phyloP scores from a whole-genome alignment of 2,888 invertebrate genomes.

The Leucania comma region DNA sequence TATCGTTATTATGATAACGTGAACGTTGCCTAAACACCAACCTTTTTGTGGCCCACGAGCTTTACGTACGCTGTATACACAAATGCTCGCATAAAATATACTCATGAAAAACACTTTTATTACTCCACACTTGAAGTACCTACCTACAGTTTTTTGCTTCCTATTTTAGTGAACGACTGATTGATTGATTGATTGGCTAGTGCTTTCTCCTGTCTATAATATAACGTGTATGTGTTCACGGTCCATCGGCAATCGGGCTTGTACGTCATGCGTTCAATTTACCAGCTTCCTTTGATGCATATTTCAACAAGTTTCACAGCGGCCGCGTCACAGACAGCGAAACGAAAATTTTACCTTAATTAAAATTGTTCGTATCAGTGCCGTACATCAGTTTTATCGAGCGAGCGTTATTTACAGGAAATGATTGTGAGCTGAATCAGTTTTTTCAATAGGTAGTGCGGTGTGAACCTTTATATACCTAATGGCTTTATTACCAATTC shows the following conservation, averaged over 20 bases:
- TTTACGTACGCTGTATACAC: slow-evolving; percentile 35
- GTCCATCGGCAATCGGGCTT: slow-evolving; percentile 69
- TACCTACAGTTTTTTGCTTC: slow-evolving; percentile 31
- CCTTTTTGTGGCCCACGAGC: slow-evolving; percentile 32
- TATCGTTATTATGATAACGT: slow-evolving; percentile 61
- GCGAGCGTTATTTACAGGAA: slow-evolving; percentile 53
- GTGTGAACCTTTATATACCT: slow-evolving; percentile 43
- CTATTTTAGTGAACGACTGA: slow-evolving; percentile 44
- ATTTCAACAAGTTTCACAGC: slow-evolving; percentile 77
- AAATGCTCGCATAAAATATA: slow-evolving; percentile 41
- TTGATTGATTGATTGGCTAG: slow-evolving; percentile 61
- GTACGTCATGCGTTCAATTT: slow-evolving; percentile 77
- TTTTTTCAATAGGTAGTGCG: slow-evolving; percentile 33
- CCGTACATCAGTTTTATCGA: slow-evolving; percentile 58
- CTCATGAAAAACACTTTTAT: slow-evolving; percentile 49
- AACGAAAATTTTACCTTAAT: slow-evolving; percentile 74
- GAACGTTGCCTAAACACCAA: slow-evolving; percentile 38
- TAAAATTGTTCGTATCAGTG: slow-evolving; percentile 70
- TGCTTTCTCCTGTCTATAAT: slow-evolving; percentile 61
- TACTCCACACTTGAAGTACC: slow-evolving; percentile 31
- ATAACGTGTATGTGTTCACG: slow-evolving; percentile 61
- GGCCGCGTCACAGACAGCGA: slow-evolving; percentile 54
- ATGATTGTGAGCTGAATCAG: slow-evolving; percentile 49
- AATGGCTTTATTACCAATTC: slow-evolving; percentile 36
- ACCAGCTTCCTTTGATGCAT: slow-evolving; percentile 79